Evolutionary conservation across 2,113 vertebrate species (phyloP).

Genomic region (Spilogale gracilis): DNA sequence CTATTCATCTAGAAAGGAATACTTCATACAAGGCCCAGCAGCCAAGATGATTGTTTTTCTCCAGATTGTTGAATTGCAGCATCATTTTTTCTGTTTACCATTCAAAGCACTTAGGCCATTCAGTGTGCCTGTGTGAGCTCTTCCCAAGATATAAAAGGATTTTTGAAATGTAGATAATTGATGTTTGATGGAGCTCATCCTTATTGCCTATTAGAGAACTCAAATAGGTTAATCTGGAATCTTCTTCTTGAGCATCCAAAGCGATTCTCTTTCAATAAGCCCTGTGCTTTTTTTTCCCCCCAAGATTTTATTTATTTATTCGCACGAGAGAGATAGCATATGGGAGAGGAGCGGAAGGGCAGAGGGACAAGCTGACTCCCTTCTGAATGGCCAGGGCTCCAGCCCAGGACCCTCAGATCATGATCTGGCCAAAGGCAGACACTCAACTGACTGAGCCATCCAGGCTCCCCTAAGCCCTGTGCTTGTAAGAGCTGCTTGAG

Average conservation of each 20-base stretch:
- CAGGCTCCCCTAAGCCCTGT: neutral
- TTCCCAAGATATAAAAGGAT: neutral
- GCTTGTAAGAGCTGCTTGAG: neutral
- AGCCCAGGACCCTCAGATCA: neutral
- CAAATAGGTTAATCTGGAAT: constrained; percentile 26
- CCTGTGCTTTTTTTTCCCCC: neutral
- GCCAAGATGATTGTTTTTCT: neutral
- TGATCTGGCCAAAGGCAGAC: neutral
- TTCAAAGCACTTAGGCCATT: neutral
- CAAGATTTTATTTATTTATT: neutral
- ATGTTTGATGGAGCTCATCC: neutral
- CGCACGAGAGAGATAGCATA: neutral
- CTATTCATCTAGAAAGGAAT: constrained; percentile 31
- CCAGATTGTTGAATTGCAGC: neutral
- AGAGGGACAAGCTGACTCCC: neutral
- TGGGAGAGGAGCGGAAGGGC: neutral
- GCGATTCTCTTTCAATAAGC: neutral
- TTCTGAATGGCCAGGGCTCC: neutral
- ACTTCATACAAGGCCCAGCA: neutral
- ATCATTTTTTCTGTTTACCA: neutral
- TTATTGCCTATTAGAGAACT: neutral
- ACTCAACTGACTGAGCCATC: neutral
- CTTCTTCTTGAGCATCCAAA: neutral
- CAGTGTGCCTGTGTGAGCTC: neutral
- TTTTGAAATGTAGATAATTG: neutral